These are phyloP conservation scores for Pentamera pediparva DNA, from an alignment of 53 echinoderm and acorn worm genomes.

Conservation along the genomic window DNA sequence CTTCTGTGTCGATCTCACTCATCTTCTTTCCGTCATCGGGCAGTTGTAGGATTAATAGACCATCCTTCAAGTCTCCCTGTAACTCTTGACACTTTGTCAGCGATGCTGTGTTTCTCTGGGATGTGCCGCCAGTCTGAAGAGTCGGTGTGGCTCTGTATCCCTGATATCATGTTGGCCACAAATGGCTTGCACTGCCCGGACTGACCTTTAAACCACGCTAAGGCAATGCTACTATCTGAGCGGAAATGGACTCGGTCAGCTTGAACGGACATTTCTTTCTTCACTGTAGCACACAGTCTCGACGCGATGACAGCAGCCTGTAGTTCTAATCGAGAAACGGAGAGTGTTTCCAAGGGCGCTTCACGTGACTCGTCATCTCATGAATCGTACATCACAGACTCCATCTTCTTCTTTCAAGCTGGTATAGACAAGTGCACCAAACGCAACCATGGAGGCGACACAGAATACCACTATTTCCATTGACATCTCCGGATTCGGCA, in stretches of 20 bases:
- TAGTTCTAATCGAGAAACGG: conserved; percentile 45
- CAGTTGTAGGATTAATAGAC: conserved; percentile 26
- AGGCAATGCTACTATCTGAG: conserved; percentile 36
- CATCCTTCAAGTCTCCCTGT: too few species aligned
- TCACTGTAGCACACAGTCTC: conserved; percentile 13
- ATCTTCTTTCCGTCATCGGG: conserved; percentile 5
- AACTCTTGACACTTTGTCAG: conserved; percentile 53
- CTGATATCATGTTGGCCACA: conserved; percentile 42
- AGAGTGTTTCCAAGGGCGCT: conserved; percentile 36
- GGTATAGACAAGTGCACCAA: conserved; percentile 30
- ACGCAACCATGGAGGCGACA: conserved; percentile 39
- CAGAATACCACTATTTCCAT: conserved; percentile 9
- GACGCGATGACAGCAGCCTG: conserved; percentile 51
- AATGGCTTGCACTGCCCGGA: conserved; percentile 45
- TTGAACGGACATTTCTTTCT: neutral
- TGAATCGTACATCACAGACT: conserved; percentile 23
- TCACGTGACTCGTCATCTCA: conserved; percentile 45
- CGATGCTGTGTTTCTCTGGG: conserved; percentile 46
- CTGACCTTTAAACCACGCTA: conserved; percentile 47
- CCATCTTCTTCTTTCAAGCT: conserved; percentile 37
- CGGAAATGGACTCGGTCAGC: neutral
- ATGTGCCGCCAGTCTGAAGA: conserved; percentile 47
- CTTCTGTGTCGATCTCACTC: conserved; percentile 22
- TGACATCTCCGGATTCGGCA: neutral
- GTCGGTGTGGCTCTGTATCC: conserved; percentile 45